Evolutionary conservation across 2,797 vertebrate genomes (phyloP).

Genomic region (Malacoraja senta): DNA sequence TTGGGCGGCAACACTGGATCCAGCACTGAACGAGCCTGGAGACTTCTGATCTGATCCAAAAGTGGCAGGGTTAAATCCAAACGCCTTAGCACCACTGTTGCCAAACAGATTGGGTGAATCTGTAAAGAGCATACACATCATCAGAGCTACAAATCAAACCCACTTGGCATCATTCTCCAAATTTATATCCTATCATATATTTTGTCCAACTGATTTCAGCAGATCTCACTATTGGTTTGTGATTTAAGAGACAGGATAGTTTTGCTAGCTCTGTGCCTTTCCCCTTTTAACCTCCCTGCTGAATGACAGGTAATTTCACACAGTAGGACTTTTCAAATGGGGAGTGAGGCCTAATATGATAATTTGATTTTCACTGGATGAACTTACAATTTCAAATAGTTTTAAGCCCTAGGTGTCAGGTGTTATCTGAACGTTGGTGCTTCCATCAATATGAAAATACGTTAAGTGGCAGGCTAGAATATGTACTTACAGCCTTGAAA

Average conservation of each 20-base stretch:
- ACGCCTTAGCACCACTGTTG: conserved; percentile 77
- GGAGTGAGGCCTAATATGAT: neutral
- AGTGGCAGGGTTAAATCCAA: conserved; percentile 64
- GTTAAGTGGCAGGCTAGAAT: no score
- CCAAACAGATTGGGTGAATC: conserved; percentile 76
- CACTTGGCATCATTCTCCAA: neutral
- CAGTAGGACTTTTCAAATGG: neutral
- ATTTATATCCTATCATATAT: neutral
- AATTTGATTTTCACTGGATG: neutral
- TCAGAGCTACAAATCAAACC: neutral
- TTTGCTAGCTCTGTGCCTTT: neutral
- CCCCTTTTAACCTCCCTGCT: neutral
- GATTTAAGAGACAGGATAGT: neutral
- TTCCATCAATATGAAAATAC: no score
- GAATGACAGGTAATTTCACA: neutral
- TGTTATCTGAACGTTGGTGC: no score
- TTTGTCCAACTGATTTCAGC: neutral
- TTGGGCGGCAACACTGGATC: conserved; percentile 78
- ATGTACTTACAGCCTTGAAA: no score
- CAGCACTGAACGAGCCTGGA: conserved; percentile 77
- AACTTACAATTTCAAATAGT: no score
- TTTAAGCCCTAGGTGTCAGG: no score
- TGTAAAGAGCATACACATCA: conserved; percentile 48
- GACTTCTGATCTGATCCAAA: conserved; percentile 85
- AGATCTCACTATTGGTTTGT: neutral